These are phyloP conservation scores for Eulemur rubriventer DNA, from an alignment of 2,797 vertebrate genomes.

Conservation along the genomic window DNA sequence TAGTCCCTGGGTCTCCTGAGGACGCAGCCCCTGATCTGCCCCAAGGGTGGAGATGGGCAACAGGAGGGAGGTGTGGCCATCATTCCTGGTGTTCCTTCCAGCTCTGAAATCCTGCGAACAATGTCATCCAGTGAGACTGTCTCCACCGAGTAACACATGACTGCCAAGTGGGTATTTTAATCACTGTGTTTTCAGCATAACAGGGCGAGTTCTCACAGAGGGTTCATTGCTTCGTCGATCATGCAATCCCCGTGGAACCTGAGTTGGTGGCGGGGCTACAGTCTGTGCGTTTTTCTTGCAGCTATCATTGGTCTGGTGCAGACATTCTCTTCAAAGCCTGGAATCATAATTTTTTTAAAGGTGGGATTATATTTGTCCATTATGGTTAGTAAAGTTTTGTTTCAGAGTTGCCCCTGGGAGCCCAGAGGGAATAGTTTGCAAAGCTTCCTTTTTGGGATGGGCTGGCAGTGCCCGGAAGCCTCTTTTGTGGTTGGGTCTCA, in stretches of 20 bases:
- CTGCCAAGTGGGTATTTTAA: slow-evolving; percentile 55
- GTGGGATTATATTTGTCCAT: neutral
- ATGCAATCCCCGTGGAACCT: neutral
- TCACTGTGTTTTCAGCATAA: slow-evolving; percentile 5
- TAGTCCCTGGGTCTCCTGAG: neutral
- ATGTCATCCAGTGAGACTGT: neutral
- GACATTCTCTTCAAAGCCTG: neutral
- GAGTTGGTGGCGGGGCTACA: neutral
- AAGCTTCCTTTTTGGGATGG: neutral
- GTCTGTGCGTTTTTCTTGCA: neutral
- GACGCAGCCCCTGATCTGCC: neutral
- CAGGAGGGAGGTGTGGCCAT: neutral
- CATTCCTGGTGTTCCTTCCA: neutral
- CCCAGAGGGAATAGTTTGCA: neutral
- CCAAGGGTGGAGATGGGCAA: neutral
- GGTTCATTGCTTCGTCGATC: neutral
- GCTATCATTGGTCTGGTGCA: neutral
- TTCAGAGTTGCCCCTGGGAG: neutral
- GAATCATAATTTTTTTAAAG: neutral
- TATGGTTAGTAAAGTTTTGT: neutral
- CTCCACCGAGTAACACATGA: slow-evolving; percentile 30
- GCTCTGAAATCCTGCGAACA: neutral
- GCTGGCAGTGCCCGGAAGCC: neutral
- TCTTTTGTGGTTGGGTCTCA: neutral
- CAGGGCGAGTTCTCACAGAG: neutral